Conservation (phyloP, 2,797 vertebrate genomes). For the Phoeniculus purpureus region DNA sequence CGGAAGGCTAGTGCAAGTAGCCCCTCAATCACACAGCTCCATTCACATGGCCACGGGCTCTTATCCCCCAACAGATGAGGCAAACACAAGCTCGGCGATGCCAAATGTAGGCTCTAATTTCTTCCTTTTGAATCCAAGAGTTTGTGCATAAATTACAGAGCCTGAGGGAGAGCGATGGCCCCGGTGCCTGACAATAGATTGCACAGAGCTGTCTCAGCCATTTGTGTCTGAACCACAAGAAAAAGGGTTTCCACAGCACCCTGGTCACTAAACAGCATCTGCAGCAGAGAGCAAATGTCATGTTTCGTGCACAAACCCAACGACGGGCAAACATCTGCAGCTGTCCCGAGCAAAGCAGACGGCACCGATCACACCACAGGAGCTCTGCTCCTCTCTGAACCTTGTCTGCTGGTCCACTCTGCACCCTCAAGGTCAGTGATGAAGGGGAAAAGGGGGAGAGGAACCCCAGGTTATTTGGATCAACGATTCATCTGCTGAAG, state of each 20-base stretch:
- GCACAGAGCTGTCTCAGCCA: neutral
- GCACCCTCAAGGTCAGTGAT: neutral
- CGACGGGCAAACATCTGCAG: neutral
- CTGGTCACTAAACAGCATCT: neutral
- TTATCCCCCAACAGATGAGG: neutral
- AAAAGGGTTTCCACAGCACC: neutral
- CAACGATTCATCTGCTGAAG: neutral
- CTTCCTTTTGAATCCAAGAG: neutral
- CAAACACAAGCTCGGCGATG: neutral
- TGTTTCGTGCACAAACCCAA: neutral
- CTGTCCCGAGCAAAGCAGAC: neutral
- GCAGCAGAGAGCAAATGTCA: neutral
- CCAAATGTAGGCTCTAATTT: neutral
- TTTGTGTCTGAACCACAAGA: neutral
- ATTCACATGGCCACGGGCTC: neutral
- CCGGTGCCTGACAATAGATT: neutral
- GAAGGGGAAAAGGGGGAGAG: neutral
- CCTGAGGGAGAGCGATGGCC: neutral
- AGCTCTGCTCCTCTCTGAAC: slow-evolving; percentile 2
- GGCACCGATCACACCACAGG: neutral
- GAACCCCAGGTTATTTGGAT: neutral
- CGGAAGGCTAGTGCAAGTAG: neutral
- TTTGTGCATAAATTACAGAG: neutral
- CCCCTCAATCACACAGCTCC: rapidly evolving
- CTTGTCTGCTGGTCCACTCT: neutral